Base-by-base conservation (phyloP, 35 echinoderm and acorn worm species). In the Strongylocentrotus purpuratus region DNA sequence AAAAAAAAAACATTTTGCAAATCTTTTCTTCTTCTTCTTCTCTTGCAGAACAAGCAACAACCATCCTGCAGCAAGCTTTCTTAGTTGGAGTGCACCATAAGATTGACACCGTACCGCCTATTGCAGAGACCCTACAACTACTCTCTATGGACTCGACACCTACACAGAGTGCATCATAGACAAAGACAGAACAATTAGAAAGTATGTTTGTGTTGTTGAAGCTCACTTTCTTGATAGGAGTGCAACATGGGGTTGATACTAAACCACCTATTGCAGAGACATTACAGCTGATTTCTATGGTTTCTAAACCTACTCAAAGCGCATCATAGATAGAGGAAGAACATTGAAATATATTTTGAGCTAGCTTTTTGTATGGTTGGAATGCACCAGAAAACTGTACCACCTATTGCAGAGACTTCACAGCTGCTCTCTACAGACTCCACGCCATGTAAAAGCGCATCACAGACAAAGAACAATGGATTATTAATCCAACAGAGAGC, bases 51-150 rank as follows among this genome's bases (percentile, higher is more conserved):
- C 94, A 96, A 96, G 97, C 97, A 61, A 88, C 85, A 13, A 33
- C 96, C 7, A 88, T 99, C 28, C 94, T 99, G 31, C 95, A 99
- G 94, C 94, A 95, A 87, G 97, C 97, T 28, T 99, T 99, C 85
- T 95, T 52, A 12, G 94, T 97, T 58, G 96, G 96, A 55, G 47
- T 99, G 4, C 65, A 96, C 20, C 97, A 87, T 35, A 99, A 96
- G 88, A 86, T 99, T 12, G 94, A 96, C 86, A 95, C 98, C 33
- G 94, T 97, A 46, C 86, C 96, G 8, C 92, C 94, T 0, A 99
- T 99, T 59, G 94, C 96, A 45, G 98, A 99, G 32, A 99, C 96
- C 7, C 61, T 99, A 88, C 96, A 99, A 45, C 87, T 99, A 18
- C 70, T 99, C 2, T 97, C 94, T 55, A 97, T 97, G 96, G 96